Evolutionary conservation across 2,113 vertebrate genomes (phyloP), one percentile per base, ranked within the genome.

Genomic region (Leucoraja erinaceus): DNA sequence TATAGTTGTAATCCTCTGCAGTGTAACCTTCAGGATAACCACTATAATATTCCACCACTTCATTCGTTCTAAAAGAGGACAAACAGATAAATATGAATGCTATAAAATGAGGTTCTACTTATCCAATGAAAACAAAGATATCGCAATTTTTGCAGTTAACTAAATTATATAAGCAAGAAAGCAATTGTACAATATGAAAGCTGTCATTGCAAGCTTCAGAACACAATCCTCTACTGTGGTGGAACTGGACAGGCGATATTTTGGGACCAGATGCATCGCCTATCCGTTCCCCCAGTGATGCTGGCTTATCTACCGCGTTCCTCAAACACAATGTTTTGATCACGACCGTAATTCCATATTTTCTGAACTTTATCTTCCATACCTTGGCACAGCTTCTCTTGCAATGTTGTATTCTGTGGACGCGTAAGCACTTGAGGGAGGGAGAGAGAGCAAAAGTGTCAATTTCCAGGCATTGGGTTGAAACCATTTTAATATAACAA

Each of bases 31-130:
- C 90, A 91, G 33, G 14, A 91, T 91, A 91, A 22, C 90, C 68
- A 91, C 90, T 38, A 72, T 91, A 91, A 72, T 91, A 91, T 91
- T 91, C 90, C 90, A 91, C 38, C 38, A 91, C 90, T 91, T 91
- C 90, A 66, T 91, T 72, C 12, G 90, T 74, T 38, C 90, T 91
- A 22, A 91, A 91, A 90, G 16, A 33, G 33, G 18, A 91, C 66
- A 72, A 10, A 91, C 47, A 1, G 16, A 25, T 59, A 88, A 66
- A n/a, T 61, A 7, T 4, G 4, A 61, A 63, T n/a, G 28, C 59
- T 20, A 22, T 20, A 72, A 72, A 72, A 72, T 72, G 70, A 20
- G 18, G 70, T 72, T 72, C 3, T 5, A 72, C 70, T 72, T 72
- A 3, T 72, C 68, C 4, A 70, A 70, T 70, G 68, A 18, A 70